phyloP scores from a whole-genome alignment of 2,888 invertebrate genomes.

The Aphelenchoides bicaudatus region DNA sequence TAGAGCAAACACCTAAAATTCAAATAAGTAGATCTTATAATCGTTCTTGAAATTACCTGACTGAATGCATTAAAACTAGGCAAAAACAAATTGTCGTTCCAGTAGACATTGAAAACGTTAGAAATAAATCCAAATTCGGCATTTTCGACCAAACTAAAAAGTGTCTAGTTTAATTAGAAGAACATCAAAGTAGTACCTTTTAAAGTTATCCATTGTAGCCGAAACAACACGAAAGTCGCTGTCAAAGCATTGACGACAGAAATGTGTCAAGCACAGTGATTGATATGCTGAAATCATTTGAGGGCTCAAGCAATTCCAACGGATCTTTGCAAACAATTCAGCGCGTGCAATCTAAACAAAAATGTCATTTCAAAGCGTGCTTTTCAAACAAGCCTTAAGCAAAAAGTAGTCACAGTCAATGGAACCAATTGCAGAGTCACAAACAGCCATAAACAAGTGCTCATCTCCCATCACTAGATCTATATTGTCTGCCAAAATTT shows the following conservation, averaged over 20 bases:
- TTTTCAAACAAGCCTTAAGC: conserved; percentile 23
- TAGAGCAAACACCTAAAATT: conserved; percentile 24
- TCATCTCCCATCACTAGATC: conserved; percentile 18
- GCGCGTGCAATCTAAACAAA: conserved; percentile 30
- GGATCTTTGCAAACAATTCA: conserved; percentile 34
- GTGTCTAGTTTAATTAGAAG: background rate
- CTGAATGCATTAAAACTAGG: background rate
- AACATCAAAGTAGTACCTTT: background rate
- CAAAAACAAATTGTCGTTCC: conserved; percentile 14
- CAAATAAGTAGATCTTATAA: conserved; percentile 11
- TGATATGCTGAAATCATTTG: conserved; percentile 20
- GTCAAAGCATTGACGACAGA: conserved; percentile 31
- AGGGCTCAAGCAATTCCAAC: conserved; percentile 25
- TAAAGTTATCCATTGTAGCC: conserved; percentile 7
- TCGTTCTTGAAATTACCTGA: conserved; percentile 21
- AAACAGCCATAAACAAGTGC: conserved; percentile 23
- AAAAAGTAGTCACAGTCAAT: conserved; percentile 31
- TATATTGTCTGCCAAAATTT: conserved; percentile 26
- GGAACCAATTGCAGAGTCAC: conserved; percentile 26
- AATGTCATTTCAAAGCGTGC: background rate
- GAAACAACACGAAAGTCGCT: conserved; percentile 21
- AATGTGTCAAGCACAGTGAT: conserved; percentile 15
- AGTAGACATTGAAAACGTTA: conserved; percentile 12
- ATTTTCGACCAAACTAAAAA: conserved; percentile 23
- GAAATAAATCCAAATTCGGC: conserved; percentile 19